Evolutionary conservation across 64 coral and sea anemone genomes (phyloP).

Genomic region (Astreopora myriophthalma): DNA sequence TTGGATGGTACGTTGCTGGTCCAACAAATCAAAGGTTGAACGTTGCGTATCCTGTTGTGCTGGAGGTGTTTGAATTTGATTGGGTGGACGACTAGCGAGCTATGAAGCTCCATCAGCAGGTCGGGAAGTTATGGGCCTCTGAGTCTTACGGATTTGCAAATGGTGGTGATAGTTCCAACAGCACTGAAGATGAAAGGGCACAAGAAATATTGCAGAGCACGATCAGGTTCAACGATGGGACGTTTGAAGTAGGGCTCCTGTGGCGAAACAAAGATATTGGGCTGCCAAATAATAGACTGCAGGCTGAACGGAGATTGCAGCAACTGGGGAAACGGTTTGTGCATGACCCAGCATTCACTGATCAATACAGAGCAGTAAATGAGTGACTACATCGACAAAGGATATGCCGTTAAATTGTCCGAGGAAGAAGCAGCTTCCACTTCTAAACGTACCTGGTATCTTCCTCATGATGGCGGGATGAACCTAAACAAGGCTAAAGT

Average conservation of each 20-base stretch:
- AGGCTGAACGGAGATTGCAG: slow-evolving; percentile 44
- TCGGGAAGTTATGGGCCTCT: slow-evolving; percentile 59
- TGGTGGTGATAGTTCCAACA: background rate
- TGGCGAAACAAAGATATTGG: slow-evolving; percentile 13
- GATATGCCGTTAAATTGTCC: slow-evolving; percentile 54
- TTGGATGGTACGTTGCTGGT: slow-evolving; percentile 63
- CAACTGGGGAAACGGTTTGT: slow-evolving; percentile 55
- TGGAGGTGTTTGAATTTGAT: slow-evolving; percentile 57
- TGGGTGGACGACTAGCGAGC: background rate
- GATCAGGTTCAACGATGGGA: background rate
- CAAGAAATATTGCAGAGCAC: slow-evolving; percentile 33
- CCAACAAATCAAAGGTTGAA: slow-evolving; percentile 20
- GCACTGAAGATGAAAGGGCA: slow-evolving; percentile 41
- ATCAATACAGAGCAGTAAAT: slow-evolving; percentile 46
- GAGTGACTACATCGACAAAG: slow-evolving; percentile 59
- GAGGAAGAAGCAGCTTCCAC: slow-evolving; percentile 24
- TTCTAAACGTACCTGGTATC: slow-evolving; percentile 61
- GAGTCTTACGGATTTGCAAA: slow-evolving; percentile 49
- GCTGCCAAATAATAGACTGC: slow-evolving; percentile 58
- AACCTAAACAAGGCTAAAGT: slow-evolving; percentile 74
- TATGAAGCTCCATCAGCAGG: slow-evolving; percentile 21
- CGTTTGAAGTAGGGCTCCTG: slow-evolving; percentile 31
- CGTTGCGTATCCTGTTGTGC: background rate
- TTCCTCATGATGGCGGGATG: slow-evolving; percentile 71
- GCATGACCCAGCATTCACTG: slow-evolving; percentile 13